phyloP scores from a whole-genome alignment of 2,797 vertebrate species.

The Rhincodon typus region DNA sequence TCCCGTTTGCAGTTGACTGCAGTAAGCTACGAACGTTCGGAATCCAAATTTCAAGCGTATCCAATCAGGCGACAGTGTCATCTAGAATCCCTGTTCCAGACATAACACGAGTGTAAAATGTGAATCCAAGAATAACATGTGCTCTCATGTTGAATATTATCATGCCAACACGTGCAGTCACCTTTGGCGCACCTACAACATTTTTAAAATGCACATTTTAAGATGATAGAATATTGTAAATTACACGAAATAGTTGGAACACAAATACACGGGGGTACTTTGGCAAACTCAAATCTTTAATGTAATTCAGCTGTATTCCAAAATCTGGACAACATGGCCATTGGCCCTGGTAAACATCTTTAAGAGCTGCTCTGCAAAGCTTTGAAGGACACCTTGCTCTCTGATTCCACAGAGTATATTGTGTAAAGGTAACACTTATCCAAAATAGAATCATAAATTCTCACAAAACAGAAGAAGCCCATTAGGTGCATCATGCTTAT shows the following conservation, averaged over 20 bases:
- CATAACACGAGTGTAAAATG: not conserved
- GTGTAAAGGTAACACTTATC: not conserved
- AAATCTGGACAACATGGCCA: not conserved
- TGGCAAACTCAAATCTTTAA: slow-evolving; percentile 25
- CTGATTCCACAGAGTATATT: not conserved
- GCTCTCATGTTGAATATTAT: slow-evolving; percentile 4
- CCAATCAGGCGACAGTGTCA: too few relatives aligned
- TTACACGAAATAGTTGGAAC: not conserved
- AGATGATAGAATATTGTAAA: slow-evolving; percentile 4
- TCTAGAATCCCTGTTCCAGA: not conserved
- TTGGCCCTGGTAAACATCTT: not conserved
- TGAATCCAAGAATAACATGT: slow-evolving; percentile 26
- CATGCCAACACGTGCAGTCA: slow-evolving; percentile 6
- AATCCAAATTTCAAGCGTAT: not conserved
- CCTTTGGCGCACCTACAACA: not conserved
- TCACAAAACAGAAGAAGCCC: not conserved
- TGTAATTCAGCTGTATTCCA: slow-evolving; percentile 21
- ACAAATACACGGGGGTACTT: not conserved
- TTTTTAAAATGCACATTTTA: not conserved
- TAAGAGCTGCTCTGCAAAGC: not conserved
- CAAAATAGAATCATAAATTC: not conserved
- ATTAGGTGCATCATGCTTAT: not conserved
- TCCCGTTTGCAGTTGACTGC: not conserved
- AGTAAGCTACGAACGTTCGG: not conserved
- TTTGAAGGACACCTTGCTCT: not conserved